Conservation (phyloP, 2,888 invertebrate genomes). For the Sminthurides aquaticus region DNA sequence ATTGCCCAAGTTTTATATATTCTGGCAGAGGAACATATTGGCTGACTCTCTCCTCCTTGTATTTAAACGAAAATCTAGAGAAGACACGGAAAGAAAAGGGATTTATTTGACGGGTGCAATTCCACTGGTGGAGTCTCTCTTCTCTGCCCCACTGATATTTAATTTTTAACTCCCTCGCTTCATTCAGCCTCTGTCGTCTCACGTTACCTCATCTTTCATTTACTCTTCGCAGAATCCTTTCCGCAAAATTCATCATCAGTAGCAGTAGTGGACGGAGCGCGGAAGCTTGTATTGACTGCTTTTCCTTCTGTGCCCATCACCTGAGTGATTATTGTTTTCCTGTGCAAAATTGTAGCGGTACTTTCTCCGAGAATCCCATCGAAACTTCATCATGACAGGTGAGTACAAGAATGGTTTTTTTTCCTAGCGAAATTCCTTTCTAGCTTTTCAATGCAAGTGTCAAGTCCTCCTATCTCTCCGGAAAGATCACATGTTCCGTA, state of each 20-base stretch:
- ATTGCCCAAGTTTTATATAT: too few relatives aligned
- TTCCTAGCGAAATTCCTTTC: too few relatives aligned
- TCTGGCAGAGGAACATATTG: too few relatives aligned
- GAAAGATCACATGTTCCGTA: neutral
- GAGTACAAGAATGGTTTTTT: too few relatives aligned
- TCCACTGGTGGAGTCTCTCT: neutral
- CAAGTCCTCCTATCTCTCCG: too few relatives aligned
- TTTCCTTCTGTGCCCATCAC: neutral
- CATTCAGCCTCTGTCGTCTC: neutral
- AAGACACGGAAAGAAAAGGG: neutral
- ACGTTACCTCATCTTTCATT: neutral
- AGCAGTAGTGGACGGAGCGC: too few relatives aligned
- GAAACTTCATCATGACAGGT: neutral
- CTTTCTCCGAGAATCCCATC: neutral
- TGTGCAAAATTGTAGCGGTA: neutral
- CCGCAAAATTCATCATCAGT: too few relatives aligned
- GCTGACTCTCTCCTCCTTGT: too few relatives aligned
- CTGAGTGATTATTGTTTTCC: neutral
- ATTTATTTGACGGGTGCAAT: too few relatives aligned
- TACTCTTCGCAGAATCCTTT: too few relatives aligned
- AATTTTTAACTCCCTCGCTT: neutral
- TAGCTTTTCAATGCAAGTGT: too few relatives aligned
- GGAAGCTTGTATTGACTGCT: neutral
- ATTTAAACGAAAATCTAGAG: neutral
- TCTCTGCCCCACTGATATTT: neutral